Evolutionary conservation across 2,888 invertebrate genomes (phyloP).

Genomic region (Tuta absoluta): DNA sequence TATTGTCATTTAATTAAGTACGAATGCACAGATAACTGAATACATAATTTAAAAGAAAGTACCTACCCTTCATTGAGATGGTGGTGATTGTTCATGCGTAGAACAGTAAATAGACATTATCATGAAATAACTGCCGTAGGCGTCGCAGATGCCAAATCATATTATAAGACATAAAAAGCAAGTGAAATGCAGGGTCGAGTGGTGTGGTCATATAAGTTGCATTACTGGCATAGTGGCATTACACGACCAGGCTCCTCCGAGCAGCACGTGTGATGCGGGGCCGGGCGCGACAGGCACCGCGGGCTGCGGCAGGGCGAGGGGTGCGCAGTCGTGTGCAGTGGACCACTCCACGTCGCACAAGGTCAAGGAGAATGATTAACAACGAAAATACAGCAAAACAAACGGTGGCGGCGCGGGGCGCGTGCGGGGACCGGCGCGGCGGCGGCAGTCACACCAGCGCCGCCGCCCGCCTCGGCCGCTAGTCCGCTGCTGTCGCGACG

Average conservation of each 20-base stretch:
- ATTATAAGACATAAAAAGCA: slow-evolving; percentile 27
- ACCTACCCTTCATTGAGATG: background rate
- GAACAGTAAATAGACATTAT: background rate
- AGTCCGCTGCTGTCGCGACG: slow-evolving; percentile 69
- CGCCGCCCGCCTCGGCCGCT: slow-evolving; percentile 74
- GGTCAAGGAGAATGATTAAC: slow-evolving; percentile 83
- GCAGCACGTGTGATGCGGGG: slow-evolving; percentile 63
- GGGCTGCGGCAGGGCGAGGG: slow-evolving; percentile 69
- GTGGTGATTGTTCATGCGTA: background rate
- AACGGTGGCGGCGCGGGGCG: slow-evolving; percentile 71
- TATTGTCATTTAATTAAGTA: too few relatives aligned
- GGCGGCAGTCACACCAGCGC: slow-evolving; percentile 75
- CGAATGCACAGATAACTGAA: too few relatives aligned
- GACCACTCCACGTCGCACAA: slow-evolving; percentile 81
- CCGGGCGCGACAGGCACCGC: slow-evolving; percentile 61
- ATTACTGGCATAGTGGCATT: slow-evolving; percentile 40
- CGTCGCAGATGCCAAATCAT: background rate
- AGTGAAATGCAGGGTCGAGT: slow-evolving; percentile 44
- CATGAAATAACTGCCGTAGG: background rate
- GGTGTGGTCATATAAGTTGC: slow-evolving; percentile 36
- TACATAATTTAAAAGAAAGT: too few relatives aligned
- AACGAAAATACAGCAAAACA: slow-evolving; percentile 82
- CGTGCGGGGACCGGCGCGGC: slow-evolving; percentile 56
- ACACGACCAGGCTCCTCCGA: slow-evolving; percentile 24
- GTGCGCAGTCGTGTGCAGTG: slow-evolving; percentile 79